Conservation (phyloP, 1,140 invertebrate species). For the Lepidostoma basale region DNA sequence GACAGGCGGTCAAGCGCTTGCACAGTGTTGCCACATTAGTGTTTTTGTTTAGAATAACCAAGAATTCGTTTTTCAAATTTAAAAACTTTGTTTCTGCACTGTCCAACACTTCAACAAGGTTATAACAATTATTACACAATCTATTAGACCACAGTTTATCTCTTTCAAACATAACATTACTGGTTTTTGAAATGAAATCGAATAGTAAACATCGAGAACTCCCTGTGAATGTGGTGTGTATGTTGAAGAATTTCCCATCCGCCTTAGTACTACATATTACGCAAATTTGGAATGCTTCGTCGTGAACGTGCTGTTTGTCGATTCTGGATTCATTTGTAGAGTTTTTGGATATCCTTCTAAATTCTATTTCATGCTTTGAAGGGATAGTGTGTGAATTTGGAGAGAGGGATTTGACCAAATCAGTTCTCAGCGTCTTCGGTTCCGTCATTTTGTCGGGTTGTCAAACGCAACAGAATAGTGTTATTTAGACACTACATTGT, state of each 20-base stretch:
- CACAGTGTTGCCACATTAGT: constrained; percentile 15
- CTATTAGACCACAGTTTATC: constrained; percentile 35
- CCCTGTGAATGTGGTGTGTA: constrained; percentile 30
- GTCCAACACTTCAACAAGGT: constrained; percentile 23
- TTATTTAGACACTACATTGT: constrained; percentile 1
- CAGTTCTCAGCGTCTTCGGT: constrained; percentile 22
- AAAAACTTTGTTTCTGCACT: constrained; percentile 27
- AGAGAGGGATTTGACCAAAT: background rate
- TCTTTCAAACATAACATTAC: constrained; percentile 32
- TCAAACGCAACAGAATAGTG: constrained; percentile 20
- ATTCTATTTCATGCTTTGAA: constrained; percentile 16
- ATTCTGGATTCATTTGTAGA: background rate
- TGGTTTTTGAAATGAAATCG: constrained; percentile 32
- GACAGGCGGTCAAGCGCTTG: constrained; percentile 4
- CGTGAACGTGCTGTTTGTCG: background rate
- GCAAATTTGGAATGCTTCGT: background rate
- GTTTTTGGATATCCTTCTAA: background rate
- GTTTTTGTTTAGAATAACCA: constrained; percentile 31
- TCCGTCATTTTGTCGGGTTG: constrained; percentile 36
- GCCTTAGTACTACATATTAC: constrained; percentile 3
- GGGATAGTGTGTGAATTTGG: constrained; percentile 3
- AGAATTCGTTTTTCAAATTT: constrained; percentile 38
- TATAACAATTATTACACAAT: constrained; percentile 17
- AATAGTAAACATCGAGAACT: constrained; percentile 23
- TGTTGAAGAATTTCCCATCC: background rate